Evolutionary conservation across 2,888 invertebrate species (phyloP), one percentile per base, ranked within the genome.

Genomic region (Phortica magna): DNA sequence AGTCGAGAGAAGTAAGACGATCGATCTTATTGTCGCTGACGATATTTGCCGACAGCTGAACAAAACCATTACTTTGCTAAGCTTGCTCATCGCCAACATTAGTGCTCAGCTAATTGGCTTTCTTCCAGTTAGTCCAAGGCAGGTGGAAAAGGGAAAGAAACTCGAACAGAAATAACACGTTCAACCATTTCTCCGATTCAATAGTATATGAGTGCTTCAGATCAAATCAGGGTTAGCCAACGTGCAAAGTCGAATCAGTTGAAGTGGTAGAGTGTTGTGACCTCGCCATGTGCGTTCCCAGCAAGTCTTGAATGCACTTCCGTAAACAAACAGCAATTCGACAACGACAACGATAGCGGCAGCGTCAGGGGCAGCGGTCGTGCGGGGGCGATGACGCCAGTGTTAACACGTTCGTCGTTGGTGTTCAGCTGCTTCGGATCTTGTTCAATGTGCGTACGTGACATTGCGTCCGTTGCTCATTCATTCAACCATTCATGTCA

Each of bases 361-460:
- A 73, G 73, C 43, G 22, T 39, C n/a, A n/a, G n/a, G n/a, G n/a
- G 61, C 53, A 17, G 59, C 41, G 48, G 12, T 22, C 75, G 42
- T 65, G 61, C 48, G 74, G 39, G 57, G 65, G 71, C 19, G 65
- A 22, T 17, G 22, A 61, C 73, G 65, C 7, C 68, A 71, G 19
- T 43, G 17, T 67, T 22, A 12, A 22, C 19, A 10, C 22, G 61
- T 61, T 22, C 12, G 61, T 61, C 61, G 17, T 2, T 17, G 14
- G 2, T 42, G 67, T 42, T n/a, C 67, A 14, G 31, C 43, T 48
- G 68, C 68, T 19, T 68, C 43, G 10, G 17, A 10, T 55, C 31
- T 61, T 61, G 31, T 78, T 80, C 67, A 76, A 79, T 71, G 80
- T 84, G 87, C 79, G 85, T 85, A 85, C 87, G 85, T 85, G 87